Evolutionary conservation across 2,797 vertebrate genomes (phyloP).

Genomic region (Falco peregrinus): DNA sequence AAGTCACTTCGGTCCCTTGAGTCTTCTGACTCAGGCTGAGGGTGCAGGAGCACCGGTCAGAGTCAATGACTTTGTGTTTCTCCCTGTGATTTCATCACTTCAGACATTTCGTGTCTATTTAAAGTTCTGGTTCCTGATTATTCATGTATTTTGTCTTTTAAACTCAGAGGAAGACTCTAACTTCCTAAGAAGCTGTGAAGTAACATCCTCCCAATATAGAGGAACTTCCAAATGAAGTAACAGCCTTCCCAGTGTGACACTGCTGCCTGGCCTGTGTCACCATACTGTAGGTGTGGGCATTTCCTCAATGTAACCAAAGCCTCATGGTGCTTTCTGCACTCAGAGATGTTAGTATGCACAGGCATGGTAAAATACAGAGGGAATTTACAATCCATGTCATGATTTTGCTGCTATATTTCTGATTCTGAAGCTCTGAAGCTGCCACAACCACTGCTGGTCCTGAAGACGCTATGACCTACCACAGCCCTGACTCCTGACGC

Average conservation of each 20-base stretch:
- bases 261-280: neutral
- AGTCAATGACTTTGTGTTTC: neutral
- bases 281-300: neutral
- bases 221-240: neutral
- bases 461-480: neutral
- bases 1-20: neutral
- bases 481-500: neutral
- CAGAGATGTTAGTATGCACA: neutral
- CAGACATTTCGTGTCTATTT: neutral
- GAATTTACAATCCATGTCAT: neutral
- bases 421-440: neutral
- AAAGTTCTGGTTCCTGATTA: neutral
- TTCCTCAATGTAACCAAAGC: neutral
- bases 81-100: conserved; percentile 19
- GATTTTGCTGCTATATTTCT: neutral
- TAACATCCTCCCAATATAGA: neutral
- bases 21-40: neutral
- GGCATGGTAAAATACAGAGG: neutral
- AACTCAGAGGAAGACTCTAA: neutral
- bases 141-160: neutral
- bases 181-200: neutral
- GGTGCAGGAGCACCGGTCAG: neutral
- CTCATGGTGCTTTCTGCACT: rapidly evolving
- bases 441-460: neutral
- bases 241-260: neutral